Conservation (phyloP, 2,888 invertebrate species). For the Cataglyphis cursor region DNA sequence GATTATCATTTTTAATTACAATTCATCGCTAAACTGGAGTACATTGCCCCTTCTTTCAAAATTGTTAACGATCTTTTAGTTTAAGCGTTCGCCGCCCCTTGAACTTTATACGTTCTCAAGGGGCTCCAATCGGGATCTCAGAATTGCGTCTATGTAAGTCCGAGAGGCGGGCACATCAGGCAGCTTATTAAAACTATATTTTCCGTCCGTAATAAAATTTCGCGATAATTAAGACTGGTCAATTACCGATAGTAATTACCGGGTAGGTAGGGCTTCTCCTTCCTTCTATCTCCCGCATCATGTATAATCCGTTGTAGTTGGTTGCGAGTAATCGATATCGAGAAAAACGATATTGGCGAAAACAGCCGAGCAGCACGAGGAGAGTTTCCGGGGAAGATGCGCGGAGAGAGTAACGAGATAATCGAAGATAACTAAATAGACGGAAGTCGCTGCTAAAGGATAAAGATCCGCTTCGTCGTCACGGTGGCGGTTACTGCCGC, state of each 20-base stretch:
- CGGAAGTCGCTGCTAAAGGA: constrained; percentile 46
- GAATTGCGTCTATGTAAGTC: constrained; percentile 32
- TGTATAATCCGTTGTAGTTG: constrained; percentile 61
- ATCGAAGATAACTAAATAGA: constrained; percentile 52
- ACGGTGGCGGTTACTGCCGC: constrained; percentile 26
- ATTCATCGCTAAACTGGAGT: constrained; percentile 13
- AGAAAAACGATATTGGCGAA: constrained; percentile 60
- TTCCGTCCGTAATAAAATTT: constrained; percentile 79
- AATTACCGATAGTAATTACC: constrained; percentile 81
- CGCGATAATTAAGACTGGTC: constrained; percentile 80
- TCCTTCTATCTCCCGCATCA: not conserved
- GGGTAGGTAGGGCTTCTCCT: constrained; percentile 56
- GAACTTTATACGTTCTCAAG: constrained; percentile 32
- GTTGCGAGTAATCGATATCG: constrained; percentile 71
- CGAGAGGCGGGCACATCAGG: constrained; percentile 50
- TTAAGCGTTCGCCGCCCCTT: constrained; percentile 3
- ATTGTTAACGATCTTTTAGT: constrained; percentile 32
- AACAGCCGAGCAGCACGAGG: constrained; percentile 42
- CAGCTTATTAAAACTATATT: constrained; percentile 79
- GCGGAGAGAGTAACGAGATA: constrained; percentile 49
- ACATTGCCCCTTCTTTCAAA: constrained; percentile 11
- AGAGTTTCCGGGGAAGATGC: constrained; percentile 24
- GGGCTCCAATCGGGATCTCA: constrained; percentile 23
- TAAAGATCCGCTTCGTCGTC: constrained; percentile 40
- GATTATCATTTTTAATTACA: constrained; percentile 55